Evolutionary conservation across 2,888 invertebrate species (phyloP).

Genomic region (Acanthopleura granulata): DNA sequence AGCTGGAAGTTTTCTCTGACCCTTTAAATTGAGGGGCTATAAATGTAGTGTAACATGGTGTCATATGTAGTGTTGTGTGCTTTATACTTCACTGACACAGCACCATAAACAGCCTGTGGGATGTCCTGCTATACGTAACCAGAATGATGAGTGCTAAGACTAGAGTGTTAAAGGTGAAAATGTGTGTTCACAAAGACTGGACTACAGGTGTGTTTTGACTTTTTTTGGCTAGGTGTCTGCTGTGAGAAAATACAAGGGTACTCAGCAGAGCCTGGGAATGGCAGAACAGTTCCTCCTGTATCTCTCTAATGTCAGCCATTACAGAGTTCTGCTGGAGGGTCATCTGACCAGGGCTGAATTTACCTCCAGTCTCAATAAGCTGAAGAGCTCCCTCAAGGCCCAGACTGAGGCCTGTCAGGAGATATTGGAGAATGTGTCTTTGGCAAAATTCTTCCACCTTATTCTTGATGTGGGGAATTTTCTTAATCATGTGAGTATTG

Average conservation of each 20-base stretch:
- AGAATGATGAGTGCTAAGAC: no score
- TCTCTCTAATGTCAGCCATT: constrained; percentile 67
- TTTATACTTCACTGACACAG: no score
- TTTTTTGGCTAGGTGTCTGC: constrained; percentile 61
- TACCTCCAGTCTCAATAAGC: constrained; percentile 41
- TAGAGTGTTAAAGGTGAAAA: no score
- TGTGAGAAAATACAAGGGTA: constrained; percentile 64
- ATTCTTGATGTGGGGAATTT: constrained; percentile 65
- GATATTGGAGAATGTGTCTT: constrained; percentile 43
- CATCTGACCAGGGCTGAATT: constrained; percentile 70
- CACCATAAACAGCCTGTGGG: no score
- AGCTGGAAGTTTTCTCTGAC: no score
- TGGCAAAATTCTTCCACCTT: constrained; percentile 59
- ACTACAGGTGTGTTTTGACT: neutral
- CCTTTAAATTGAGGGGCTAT: no score
- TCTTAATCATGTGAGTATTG: constrained; percentile 59
- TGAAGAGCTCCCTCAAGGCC: constrained; percentile 44
- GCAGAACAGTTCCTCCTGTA: constrained; percentile 71
- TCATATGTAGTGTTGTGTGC: no score
- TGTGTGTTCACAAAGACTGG: no score
- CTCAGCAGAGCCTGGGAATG: constrained; percentile 64
- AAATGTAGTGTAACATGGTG: no score
- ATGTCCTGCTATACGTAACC: no score
- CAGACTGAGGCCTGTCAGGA: constrained; percentile 48
- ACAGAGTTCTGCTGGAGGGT: constrained; percentile 66